Conservation (phyloP, 2,888 invertebrate genomes). For the Lamellibrachia satsuma region DNA sequence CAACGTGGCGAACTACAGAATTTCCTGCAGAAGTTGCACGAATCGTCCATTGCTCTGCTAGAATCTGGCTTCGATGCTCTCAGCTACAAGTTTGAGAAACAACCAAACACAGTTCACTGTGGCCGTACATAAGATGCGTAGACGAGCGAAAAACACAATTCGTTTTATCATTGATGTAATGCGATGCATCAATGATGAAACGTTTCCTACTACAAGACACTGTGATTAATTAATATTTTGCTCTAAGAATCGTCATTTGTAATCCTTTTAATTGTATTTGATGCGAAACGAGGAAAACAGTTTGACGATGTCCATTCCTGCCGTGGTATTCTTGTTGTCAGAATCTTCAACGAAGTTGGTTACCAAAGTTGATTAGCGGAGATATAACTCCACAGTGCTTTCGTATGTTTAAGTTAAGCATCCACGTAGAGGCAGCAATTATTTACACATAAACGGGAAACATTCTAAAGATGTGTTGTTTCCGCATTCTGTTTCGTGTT, state of each 20-base stretch:
- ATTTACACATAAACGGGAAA: neutral
- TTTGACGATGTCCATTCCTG: neutral
- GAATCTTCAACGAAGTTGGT: neutral
- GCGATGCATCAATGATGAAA: neutral
- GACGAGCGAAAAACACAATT: neutral
- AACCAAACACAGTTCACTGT: neutral
- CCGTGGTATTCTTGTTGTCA: too few relatives aligned
- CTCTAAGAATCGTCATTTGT: neutral
- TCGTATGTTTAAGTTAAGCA: neutral
- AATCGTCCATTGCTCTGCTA: conserved; percentile 79
- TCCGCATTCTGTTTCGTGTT: neutral
- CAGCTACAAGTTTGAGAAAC: conserved; percentile 68
- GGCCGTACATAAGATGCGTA: neutral
- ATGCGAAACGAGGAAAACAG: neutral
- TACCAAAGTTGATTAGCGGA: neutral
- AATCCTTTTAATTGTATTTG: neutral
- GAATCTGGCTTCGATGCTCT: conserved; percentile 84
- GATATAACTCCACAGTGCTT: too few relatives aligned
- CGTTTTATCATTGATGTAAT: neutral
- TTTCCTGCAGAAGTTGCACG: conserved; percentile 79
- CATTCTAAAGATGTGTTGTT: neutral
- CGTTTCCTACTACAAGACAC: neutral
- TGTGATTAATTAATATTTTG: neutral
- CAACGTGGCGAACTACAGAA: conserved; percentile 79
- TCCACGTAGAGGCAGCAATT: neutral